phyloP scores from a whole-genome alignment of 2,888 invertebrate species.

The Deilephila elpenor region DNA sequence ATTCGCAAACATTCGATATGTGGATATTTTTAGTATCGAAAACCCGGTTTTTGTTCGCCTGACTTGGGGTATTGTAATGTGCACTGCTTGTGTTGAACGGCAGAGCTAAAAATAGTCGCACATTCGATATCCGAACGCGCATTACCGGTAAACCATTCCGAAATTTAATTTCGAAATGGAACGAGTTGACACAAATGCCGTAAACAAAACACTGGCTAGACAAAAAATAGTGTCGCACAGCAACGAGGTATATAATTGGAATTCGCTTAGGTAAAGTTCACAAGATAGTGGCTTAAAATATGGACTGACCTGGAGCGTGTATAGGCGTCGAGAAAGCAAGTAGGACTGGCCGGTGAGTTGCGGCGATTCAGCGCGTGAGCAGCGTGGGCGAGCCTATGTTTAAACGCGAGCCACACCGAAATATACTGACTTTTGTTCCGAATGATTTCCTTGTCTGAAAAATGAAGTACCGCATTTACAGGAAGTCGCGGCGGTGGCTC shows the following conservation, averaged over 20 bases:
- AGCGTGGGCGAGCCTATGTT: conserved; percentile 81
- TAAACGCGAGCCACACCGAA: conserved; percentile 82
- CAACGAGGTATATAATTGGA: conserved; percentile 44
- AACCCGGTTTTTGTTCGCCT: conserved; percentile 79
- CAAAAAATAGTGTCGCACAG: conserved; percentile 59
- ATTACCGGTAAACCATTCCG: conserved; percentile 49
- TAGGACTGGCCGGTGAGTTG: conserved; percentile 69
- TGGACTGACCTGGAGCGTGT: conserved; percentile 79
- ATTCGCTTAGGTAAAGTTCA: conserved; percentile 60
- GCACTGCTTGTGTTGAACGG: conserved; percentile 69
- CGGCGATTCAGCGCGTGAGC: conserved; percentile 60
- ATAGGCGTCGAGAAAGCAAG: conserved; percentile 72
- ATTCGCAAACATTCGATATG: conserved; percentile 83
- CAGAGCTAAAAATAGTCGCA: conserved; percentile 69
- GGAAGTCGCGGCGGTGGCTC: conserved; percentile 1
- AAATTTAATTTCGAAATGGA: conserved; percentile 26
- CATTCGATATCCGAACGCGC: conserved; percentile 58
- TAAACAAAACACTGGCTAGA: conserved; percentile 38
- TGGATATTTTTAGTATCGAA: conserved; percentile 80
- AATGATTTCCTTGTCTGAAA: conserved; percentile 73
- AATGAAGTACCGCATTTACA: conserved; percentile 43
- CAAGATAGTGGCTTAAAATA: conserved; percentile 46
- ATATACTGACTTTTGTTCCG: conserved; percentile 82
- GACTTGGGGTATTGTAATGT: conserved; percentile 76
- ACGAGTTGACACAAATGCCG: conserved; percentile 36